Evolutionary conservation across 2,797 vertebrate genomes (phyloP).

Genomic region (Anabas testudineus): DNA sequence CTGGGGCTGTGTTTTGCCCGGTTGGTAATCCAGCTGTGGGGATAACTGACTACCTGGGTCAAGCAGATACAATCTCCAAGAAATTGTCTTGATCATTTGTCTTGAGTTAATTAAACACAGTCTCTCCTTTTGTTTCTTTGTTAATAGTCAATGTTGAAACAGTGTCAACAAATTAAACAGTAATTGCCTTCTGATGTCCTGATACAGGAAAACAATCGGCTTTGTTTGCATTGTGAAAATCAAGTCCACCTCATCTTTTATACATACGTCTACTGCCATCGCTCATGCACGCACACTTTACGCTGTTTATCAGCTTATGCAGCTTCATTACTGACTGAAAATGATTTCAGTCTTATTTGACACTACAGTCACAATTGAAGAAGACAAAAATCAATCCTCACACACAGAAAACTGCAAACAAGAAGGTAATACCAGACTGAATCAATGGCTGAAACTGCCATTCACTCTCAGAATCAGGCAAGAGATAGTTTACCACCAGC

Average conservation of each 20-base stretch:
- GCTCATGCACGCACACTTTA: not conserved
- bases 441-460: slow-evolving; percentile 15
- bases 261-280: not conserved
- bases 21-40: slow-evolving; percentile 4
- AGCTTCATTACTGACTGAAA: slow-evolving; percentile 3
- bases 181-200: slow-evolving; percentile 6
- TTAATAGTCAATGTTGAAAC: slow-evolving; percentile 37
- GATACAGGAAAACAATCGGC: slow-evolving; percentile 22
- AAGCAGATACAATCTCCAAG: slow-evolving; percentile 25
- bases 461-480: not conserved
- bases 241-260: not conserved
- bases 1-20: not conserved
- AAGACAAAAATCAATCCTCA: slow-evolving; percentile 16
- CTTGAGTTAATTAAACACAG: slow-evolving; percentile 54
- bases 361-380: not conserved
- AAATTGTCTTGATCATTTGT: slow-evolving; percentile 34
- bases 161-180: not conserved
- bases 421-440: slow-evolving; percentile 1
- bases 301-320: not conserved
- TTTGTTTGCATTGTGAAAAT: not conserved
- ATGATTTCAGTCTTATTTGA: not conserved
- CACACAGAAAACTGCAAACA: slow-evolving; percentile 6
- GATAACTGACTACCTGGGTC: slow-evolving; percentile 20
- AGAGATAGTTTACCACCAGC: slow-evolving; percentile 16
- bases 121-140: slow-evolving; percentile 39